Percentiles rank a stretch among this genome's conserved stretches.
These are phyloP conservation scores for Ictidomys tridecemlineatus DNA, from an alignment of 2,113 vertebrate genomes.

Conservation along the genomic window DNA sequence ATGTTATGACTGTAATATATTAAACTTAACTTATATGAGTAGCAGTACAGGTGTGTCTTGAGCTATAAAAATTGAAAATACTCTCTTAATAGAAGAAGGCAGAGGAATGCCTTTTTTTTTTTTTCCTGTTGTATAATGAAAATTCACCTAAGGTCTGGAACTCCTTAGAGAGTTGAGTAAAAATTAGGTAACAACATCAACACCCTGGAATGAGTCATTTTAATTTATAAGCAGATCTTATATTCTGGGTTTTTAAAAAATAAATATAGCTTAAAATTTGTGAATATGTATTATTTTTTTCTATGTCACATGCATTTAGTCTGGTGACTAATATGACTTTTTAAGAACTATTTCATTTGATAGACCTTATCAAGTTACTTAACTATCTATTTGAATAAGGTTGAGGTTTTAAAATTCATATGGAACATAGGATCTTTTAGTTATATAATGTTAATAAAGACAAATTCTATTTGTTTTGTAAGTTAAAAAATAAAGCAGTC, in stretches of 20 bases:
- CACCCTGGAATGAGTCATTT: not conserved
- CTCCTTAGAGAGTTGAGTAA: not conserved
- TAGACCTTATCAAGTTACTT: slow-evolving; percentile 38
- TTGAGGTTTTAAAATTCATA: not conserved
- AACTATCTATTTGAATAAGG: slow-evolving; percentile 54
- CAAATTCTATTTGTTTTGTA: not conserved
- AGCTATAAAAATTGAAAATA: slow-evolving; percentile 62
- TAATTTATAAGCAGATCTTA: not conserved
- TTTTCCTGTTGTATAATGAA: not conserved
- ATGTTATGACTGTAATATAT: slow-evolving; percentile 62
- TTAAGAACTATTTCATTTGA: not conserved
- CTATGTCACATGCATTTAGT: not conserved
- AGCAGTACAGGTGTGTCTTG: slow-evolving; percentile 51
- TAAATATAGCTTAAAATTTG: not conserved
- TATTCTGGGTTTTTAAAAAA: not conserved
- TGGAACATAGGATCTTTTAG: not conserved
- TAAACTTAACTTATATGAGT: slow-evolving; percentile 24
- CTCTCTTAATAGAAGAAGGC: not conserved
- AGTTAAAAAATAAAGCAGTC: slow-evolving; percentile 22
- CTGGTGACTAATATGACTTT: not conserved
- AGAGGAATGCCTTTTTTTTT: not conserved
- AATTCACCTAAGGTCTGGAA: not conserved
- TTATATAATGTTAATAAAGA: slow-evolving; percentile 14
- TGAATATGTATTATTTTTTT: not conserved
- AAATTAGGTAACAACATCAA: slow-evolving; percentile 5